A percentile compares a stretch with the other conserved stretches of the same genome.
Conservation (phyloP, 2,113 vertebrate species). For the Ophiodon elongatus region DNA sequence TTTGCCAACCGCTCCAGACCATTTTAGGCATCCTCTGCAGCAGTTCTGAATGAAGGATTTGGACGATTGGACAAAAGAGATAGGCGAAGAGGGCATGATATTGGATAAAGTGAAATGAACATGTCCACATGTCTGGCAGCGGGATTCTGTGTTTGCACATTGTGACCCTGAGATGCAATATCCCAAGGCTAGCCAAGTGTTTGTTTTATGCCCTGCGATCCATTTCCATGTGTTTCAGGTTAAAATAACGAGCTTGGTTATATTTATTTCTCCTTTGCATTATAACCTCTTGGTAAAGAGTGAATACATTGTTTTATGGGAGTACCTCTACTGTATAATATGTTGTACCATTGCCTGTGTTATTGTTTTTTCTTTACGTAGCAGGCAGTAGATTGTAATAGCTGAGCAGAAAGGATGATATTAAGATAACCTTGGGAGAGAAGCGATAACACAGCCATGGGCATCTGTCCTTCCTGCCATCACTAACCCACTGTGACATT, state of each 20-base stretch:
- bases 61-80: conserved; percentile 67
- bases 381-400: conserved; percentile 61
- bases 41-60: conserved; percentile 43
- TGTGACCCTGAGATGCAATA: conserved; percentile 69
- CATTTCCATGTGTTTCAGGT: conserved; percentile 19
- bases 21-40: conserved; percentile 68
- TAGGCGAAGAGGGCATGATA: conserved; percentile 66
- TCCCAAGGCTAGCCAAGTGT: conserved; percentile 60
- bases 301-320: conserved; percentile 12
- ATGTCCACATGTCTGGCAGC: conserved; percentile 61
- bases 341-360: conserved; percentile 31
- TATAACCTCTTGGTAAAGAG: conserved; percentile 18
- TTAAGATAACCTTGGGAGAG: conserved; percentile 82
- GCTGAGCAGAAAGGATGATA: conserved; percentile 58
- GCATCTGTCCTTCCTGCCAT: conserved; percentile 67
- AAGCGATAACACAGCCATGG: conserved; percentile 69
- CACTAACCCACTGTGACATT: conserved; percentile 81
- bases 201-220: conserved; percentile 58
- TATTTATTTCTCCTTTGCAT: conserved; percentile 16
- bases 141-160: conserved; percentile 53
- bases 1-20: conserved; percentile 59
- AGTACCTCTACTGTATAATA: background rate
- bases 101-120: conserved; percentile 73
- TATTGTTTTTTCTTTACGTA: conserved; percentile 63
- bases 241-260: conserved; percentile 46